Conservation (phyloP, 2,113 vertebrate genomes). For the Burhinus bistriatus region DNA sequence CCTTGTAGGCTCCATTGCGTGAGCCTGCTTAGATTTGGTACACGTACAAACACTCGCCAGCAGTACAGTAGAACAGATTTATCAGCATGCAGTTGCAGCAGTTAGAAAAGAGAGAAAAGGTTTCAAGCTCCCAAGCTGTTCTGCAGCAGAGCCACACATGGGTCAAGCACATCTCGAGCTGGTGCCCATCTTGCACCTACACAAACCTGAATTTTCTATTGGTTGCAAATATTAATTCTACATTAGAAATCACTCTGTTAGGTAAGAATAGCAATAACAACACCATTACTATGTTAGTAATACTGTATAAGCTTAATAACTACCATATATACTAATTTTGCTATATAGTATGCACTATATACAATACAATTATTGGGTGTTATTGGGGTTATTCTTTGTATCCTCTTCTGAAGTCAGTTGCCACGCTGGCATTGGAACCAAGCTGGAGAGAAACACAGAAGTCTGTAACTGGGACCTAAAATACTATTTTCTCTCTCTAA, state of each 20-base stretch:
- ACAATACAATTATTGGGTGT: not conserved
- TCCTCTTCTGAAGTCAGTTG: not conserved
- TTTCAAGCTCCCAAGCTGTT: not conserved
- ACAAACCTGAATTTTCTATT: not conserved
- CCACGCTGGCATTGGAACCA: not conserved
- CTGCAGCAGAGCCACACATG: not conserved
- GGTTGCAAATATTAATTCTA: not conserved
- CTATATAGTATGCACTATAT: not conserved
- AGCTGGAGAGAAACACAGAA: not conserved
- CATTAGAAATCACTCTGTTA: not conserved
- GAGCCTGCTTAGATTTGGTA: slow-evolving; percentile 1
- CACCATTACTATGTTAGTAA: not conserved
- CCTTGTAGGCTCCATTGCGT: not conserved
- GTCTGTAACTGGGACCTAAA: not conserved
- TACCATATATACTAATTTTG: not conserved
- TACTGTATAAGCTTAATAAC: not conserved
- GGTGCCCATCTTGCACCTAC: not conserved
- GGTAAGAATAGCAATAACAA: not conserved
- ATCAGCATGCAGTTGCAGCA: slow-evolving; percentile 3
- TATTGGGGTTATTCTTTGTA: not conserved
- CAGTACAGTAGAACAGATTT: not conserved
- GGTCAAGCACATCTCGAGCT: not conserved
- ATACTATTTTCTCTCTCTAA: not conserved
- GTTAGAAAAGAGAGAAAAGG: not conserved
- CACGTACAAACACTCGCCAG: not conserved